Evolutionary conservation across 2,797 vertebrate species (phyloP).

Genomic region (Numenius phaeopus): DNA sequence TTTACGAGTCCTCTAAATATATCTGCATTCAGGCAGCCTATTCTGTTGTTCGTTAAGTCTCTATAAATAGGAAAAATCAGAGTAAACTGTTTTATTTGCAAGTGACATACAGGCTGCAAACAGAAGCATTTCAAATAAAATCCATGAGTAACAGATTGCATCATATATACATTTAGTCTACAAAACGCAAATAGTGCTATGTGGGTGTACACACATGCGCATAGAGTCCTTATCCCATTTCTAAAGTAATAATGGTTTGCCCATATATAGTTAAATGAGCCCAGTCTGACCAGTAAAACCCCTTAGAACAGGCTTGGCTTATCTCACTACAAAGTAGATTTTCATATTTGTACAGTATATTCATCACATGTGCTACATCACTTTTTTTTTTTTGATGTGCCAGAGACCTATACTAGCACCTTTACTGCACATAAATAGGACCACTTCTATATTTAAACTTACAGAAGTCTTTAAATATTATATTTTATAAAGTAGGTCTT

Average conservation of each 20-base stretch:
- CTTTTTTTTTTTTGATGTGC: background rate
- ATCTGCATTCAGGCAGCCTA: conserved; percentile 93
- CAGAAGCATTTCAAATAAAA: background rate
- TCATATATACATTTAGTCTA: background rate
- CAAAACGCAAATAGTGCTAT: background rate
- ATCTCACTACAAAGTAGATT: background rate
- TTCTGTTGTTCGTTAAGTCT: conserved; percentile 96
- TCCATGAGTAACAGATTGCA: background rate
- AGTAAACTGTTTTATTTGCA: background rate
- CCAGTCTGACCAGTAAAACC: background rate
- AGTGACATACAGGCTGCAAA: background rate
- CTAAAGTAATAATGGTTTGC: background rate
- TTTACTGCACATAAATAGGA: background rate
- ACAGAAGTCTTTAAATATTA: background rate
- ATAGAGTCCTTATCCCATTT: background rate
- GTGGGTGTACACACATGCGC: background rate
- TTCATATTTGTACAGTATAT: background rate
- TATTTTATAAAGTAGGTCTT: background rate
- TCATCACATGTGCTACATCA: background rate
- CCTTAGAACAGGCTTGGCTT: background rate
- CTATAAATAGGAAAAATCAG: conserved; percentile 72
- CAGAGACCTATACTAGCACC: background rate
- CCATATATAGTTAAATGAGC: background rate
- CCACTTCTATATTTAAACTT: background rate
- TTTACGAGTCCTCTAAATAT: conserved; percentile 93